Evolutionary conservation across 1,140 invertebrate genomes (phyloP).

Genomic region (Atta cephalotes): DNA sequence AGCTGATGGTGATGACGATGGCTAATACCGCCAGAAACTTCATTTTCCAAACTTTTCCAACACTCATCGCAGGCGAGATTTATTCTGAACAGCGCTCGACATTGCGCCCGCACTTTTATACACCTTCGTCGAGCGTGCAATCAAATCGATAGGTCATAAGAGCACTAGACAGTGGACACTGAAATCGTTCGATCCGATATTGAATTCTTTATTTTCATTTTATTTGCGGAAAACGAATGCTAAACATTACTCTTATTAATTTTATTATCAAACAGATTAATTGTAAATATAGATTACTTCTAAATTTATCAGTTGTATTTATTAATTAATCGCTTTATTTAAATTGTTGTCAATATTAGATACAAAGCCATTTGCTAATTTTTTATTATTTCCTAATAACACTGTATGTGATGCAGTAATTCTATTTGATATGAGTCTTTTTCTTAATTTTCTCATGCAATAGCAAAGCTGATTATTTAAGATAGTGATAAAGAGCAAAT

Average conservation of each 20-base stretch:
- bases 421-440: background rate
- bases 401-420: too few relatives aligned
- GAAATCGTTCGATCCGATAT: slow-evolving; percentile 17
- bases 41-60: slow-evolving; percentile 47
- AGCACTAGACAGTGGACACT: background rate
- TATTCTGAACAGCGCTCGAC: slow-evolving; percentile 26
- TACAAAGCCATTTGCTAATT: background rate
- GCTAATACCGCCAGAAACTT: slow-evolving; percentile 80
- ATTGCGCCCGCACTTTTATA: slow-evolving; percentile 49
- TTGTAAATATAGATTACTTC: background rate
- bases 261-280: slow-evolving; percentile 5
- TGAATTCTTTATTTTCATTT: background rate
- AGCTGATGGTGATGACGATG: slow-evolving; percentile 72
- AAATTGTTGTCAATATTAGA: background rate
- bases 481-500: too few relatives aligned
- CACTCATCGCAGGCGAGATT: background rate
- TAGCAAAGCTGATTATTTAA: too few relatives aligned
- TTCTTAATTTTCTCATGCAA: too few relatives aligned
- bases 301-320: background rate
- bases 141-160: slow-evolving; percentile 54
- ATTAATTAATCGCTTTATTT: background rate
- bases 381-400: background rate
- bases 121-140: slow-evolving; percentile 40
- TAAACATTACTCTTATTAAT: background rate
- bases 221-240: background rate